Evolutionary conservation across 1,140 invertebrate species (phyloP).

Genomic region (Drosophila lini): DNA sequence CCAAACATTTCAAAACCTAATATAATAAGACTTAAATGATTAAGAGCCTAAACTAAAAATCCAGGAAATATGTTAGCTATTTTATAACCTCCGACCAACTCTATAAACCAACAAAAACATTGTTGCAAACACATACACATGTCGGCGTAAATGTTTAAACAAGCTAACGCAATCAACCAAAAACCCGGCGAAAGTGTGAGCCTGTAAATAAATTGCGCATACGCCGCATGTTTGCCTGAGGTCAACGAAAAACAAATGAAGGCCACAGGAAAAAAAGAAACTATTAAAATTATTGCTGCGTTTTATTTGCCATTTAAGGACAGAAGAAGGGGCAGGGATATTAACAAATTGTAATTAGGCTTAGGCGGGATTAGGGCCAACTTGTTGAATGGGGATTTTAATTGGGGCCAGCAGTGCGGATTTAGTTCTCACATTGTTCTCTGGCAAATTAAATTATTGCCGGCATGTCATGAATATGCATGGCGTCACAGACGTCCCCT

Average conservation of each 20-base stretch:
- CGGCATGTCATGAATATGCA: conserved; percentile 35
- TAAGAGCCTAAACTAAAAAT: not conserved
- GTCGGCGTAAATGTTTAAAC: conserved; percentile 56
- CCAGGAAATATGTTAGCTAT: not conserved
- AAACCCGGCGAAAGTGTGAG: conserved; percentile 32
- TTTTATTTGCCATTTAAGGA: conserved; percentile 68
- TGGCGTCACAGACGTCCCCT: not conserved
- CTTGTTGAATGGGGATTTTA: conserved; percentile 59
- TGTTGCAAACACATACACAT: conserved; percentile 19
- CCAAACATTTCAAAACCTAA: not conserved
- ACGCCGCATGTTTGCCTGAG: conserved; percentile 58
- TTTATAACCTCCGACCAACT: not conserved
- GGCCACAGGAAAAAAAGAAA: conserved; percentile 28
- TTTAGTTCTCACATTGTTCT: conserved; percentile 53
- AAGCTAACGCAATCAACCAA: conserved; percentile 38
- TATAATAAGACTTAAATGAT: not conserved
- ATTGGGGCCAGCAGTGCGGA: conserved; percentile 55
- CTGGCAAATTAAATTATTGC: conserved; percentile 43
- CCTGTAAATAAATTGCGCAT: conserved; percentile 68
- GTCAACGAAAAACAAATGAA: conserved; percentile 41
- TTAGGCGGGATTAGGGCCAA: conserved; percentile 58
- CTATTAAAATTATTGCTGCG: conserved; percentile 69
- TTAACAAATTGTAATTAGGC: conserved; percentile 73
- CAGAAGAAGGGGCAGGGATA: conserved; percentile 13
- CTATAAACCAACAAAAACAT: not conserved